A percentile compares a stretch with the other conserved stretches of the same genome.
These are phyloP conservation scores for Gandaritis pyraliata DNA, from an alignment of 2,888 invertebrate genomes.

Conservation along the genomic window DNA sequence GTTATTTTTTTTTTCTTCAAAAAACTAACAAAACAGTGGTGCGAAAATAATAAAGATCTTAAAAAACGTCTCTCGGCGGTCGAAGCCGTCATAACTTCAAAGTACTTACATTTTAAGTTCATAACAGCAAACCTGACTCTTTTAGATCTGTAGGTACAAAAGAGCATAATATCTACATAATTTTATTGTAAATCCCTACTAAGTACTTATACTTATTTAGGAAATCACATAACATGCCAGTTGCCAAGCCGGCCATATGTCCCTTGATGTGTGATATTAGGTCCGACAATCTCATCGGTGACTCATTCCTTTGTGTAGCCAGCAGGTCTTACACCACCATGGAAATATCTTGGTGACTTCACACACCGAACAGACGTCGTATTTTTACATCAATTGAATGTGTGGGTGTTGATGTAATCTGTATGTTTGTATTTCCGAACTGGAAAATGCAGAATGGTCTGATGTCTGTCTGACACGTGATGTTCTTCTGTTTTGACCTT, in stretches of 20 bases:
- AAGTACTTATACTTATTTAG: background rate
- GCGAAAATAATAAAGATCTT: too few relatives aligned
- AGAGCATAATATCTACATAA: too few relatives aligned
- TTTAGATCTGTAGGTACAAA: too few relatives aligned
- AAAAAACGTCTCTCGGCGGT: too few relatives aligned
- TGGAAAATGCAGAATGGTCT: slow-evolving; percentile 38
- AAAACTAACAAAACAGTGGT: too few relatives aligned
- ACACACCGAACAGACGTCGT: slow-evolving; percentile 47
- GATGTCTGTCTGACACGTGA: slow-evolving; percentile 14
- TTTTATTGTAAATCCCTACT: too few relatives aligned
- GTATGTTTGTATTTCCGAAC: slow-evolving; percentile 48
- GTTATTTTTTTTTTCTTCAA: too few relatives aligned
- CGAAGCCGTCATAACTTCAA: too few relatives aligned
- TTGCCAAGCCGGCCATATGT: slow-evolving; percentile 34
- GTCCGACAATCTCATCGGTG: slow-evolving; percentile 69
- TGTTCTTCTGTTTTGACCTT: slow-evolving; percentile 25
- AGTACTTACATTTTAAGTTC: too few relatives aligned
- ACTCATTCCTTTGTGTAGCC: slow-evolving; percentile 70
- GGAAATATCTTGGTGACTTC: slow-evolving; percentile 50
- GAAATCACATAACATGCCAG: slow-evolving; percentile 19
- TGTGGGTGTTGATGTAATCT: slow-evolving; percentile 51
- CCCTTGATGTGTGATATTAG: slow-evolving; percentile 60
- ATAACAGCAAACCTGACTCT: too few relatives aligned
- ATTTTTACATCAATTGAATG: slow-evolving; percentile 52
- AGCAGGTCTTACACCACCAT: slow-evolving; percentile 44